Conservation (phyloP, 1,140 invertebrate species). For the Anastatus disparis region DNA sequence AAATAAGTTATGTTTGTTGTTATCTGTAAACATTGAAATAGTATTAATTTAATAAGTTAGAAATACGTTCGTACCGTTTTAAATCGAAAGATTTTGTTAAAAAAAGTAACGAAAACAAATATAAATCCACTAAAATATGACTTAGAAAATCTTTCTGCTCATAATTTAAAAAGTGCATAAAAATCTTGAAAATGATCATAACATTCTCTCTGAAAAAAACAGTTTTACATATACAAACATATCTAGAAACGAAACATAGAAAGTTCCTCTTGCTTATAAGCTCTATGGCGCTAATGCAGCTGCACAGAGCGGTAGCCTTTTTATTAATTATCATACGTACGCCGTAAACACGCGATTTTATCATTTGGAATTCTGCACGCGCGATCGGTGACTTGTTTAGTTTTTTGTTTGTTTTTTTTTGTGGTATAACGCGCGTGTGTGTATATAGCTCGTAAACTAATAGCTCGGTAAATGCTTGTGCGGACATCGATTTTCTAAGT, state of each 20-base stretch:
- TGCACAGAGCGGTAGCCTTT: not conserved
- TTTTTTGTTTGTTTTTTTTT: not conserved
- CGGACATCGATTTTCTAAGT: not conserved
- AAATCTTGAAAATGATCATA: not conserved
- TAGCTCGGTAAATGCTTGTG: not conserved
- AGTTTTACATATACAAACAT: too few relatives aligned
- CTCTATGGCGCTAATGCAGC: not conserved
- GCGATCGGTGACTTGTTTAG: not conserved
- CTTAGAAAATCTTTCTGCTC: not conserved
- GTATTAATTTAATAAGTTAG: too few relatives aligned
- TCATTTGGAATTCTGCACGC: not conserved
- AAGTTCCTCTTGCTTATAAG: too few relatives aligned
- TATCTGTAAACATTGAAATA: too few relatives aligned
- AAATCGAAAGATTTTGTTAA: too few relatives aligned
- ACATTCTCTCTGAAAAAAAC: not conserved
- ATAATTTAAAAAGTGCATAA: not conserved
- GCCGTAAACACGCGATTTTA: slow-evolving; percentile 33
- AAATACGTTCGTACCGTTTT: too few relatives aligned
- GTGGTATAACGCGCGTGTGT: not conserved
- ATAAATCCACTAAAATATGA: not conserved
- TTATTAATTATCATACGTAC: slow-evolving; percentile 28
- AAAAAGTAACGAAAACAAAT: too few relatives aligned
- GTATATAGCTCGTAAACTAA: not conserved
- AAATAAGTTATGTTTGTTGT: too few relatives aligned
- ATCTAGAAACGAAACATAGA: too few relatives aligned